Conservation (phyloP, 2,113 vertebrate genomes). For the Oriolus oriolus region DNA sequence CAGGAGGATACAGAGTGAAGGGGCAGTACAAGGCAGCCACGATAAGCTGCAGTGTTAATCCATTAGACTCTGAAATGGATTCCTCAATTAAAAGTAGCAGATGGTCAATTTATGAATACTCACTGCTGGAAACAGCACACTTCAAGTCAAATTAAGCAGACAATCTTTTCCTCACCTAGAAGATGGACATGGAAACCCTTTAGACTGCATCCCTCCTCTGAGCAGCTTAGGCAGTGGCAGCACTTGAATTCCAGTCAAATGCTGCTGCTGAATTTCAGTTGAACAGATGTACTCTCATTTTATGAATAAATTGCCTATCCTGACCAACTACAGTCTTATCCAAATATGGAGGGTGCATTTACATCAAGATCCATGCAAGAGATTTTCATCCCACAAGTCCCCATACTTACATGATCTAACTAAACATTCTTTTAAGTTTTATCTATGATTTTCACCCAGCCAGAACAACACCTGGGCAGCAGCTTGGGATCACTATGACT, state of each 20-base stretch:
- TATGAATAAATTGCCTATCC: background rate
- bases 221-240: background rate
- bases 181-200: background rate
- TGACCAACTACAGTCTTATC: background rate
- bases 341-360: rapidly evolving
- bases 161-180: background rate
- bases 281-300: background rate
- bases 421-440: background rate
- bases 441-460: background rate
- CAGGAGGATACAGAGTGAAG: background rate
- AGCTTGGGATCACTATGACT: background rate
- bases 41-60: background rate
- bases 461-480: background rate
- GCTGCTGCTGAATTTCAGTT: background rate
- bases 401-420: background rate
- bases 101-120: background rate
- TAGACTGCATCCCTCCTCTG: background rate
- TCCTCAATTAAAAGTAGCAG: background rate
- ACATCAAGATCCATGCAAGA: background rate
- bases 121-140: background rate
- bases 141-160: background rate
- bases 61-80: background rate
- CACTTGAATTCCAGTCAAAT: background rate
- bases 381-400: background rate
- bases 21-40: background rate